These are phyloP conservation scores for Morpho helenor DNA, from an alignment of 2,888 invertebrate species.

Conservation along the genomic window DNA sequence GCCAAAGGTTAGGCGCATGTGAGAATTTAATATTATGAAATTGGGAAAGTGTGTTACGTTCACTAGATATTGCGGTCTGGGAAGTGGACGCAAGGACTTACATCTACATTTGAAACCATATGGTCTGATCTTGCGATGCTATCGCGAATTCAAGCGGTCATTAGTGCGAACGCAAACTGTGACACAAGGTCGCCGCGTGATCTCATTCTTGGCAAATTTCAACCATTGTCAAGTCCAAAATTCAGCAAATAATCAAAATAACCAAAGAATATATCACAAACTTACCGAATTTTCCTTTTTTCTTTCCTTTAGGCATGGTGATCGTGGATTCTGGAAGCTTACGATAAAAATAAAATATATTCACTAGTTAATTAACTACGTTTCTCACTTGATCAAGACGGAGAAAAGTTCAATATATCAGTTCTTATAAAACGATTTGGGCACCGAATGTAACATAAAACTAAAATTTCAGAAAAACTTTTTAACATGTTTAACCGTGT, in stretches of 20 bases:
- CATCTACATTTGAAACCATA: constrained; percentile 36
- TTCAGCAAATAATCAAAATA: background rate
- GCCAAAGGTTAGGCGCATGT: constrained; percentile 23
- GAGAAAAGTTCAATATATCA: constrained; percentile 86
- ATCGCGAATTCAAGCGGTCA: constrained; percentile 41
- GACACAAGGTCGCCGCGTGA: constrained; percentile 75
- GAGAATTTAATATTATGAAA: constrained; percentile 37
- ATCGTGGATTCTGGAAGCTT: constrained; percentile 47
- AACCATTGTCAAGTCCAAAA: constrained; percentile 20
- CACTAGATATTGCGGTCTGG: constrained; percentile 18
- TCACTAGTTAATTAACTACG: constrained; percentile 70
- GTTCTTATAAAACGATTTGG: constrained; percentile 84
- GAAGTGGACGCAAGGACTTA: constrained; percentile 15
- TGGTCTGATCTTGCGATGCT: constrained; percentile 36
- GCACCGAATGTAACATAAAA: constrained; percentile 85
- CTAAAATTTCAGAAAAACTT: constrained; percentile 84
- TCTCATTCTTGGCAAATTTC: constrained; percentile 59
- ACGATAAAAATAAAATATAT: constrained; percentile 77
- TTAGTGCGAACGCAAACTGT: constrained; percentile 51
- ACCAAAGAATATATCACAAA: constrained; percentile 17
- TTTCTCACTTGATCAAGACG: constrained; percentile 85
- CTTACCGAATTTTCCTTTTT: constrained; percentile 87
- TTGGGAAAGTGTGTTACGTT: constrained; percentile 39
- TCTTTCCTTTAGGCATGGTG: constrained; percentile 88
- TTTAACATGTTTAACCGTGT: constrained; percentile 84